Evolutionary conservation across 2,113 vertebrate genomes (phyloP).

Genomic region (Oryzias curvinotus): DNA sequence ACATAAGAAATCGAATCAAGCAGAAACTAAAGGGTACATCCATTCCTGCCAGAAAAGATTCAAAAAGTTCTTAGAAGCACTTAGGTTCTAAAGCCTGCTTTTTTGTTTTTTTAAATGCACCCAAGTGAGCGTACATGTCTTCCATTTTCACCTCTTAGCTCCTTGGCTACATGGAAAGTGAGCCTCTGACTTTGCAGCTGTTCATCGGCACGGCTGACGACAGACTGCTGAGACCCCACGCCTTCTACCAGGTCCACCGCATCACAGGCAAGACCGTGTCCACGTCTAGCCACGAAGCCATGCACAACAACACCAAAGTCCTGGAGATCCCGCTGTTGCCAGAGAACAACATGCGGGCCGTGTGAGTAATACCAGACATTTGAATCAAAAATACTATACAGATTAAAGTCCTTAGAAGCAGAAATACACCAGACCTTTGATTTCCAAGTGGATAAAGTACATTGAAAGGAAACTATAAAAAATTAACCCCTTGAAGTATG

Average conservation of each 20-base stretch:
- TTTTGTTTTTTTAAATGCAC: constrained; percentile 6
- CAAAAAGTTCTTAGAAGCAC: constrained; percentile 35
- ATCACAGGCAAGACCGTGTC: constrained; percentile 98
- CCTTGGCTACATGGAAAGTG: constrained; percentile 92
- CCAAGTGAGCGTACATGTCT: constrained; percentile 1
- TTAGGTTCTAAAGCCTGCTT: constrained; percentile 29
- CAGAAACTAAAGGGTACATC: constrained; percentile 2
- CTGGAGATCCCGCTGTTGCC: constrained; percentile 95
- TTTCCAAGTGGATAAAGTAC: no score
- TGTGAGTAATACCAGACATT: constrained; percentile 75
- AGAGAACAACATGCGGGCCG: constrained; percentile 94
- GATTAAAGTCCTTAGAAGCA: no score
- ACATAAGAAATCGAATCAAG: constrained; percentile 7
- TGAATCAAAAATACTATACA: background rate
- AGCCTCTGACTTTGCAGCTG: constrained; percentile 94
- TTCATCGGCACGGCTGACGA: constrained; percentile 99
- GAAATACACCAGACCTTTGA: no score
- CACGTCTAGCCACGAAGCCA: constrained; percentile 92
- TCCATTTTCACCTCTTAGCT: constrained; percentile 75
- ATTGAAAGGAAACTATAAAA: no score
- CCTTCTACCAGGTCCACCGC: constrained; percentile 99
- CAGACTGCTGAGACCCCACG: constrained; percentile 92
- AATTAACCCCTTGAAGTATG: no score
- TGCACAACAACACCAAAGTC: constrained; percentile 95
- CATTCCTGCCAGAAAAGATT: no score